Conservation (phyloP, 2,888 invertebrate species). For the Dascillus cervinus region DNA sequence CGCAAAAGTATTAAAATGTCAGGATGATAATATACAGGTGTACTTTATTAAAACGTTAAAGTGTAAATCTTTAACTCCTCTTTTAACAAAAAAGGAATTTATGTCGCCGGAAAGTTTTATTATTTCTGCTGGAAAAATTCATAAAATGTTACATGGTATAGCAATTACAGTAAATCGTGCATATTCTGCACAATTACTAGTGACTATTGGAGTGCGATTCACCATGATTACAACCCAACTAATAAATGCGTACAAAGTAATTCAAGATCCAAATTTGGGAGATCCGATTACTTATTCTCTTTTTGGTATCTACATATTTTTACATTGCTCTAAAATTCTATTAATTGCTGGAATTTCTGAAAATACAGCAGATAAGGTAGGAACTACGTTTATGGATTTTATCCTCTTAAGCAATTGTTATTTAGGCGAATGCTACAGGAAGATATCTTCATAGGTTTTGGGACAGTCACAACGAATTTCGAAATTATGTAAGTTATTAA, state of each 20-base stretch:
- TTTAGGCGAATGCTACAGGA: constrained; percentile 20
- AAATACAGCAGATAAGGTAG: constrained; percentile 18
- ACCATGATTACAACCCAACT: constrained; percentile 22
- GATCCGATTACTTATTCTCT: constrained; percentile 11
- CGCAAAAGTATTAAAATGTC: neutral
- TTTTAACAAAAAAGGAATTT: neutral
- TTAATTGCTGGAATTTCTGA: constrained; percentile 20
- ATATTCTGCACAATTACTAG: constrained; percentile 18
- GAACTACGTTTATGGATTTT: constrained; percentile 3
- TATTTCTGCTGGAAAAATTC: constrained; percentile 14
- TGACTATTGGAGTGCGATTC: constrained; percentile 18
- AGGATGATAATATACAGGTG: neutral
- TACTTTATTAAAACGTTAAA: neutral
- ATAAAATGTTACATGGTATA: constrained; percentile 17
- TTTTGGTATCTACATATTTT: constrained; percentile 15
- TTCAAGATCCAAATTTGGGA: constrained; percentile 12
- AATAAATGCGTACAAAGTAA: constrained; percentile 18
- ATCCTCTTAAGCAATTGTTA: constrained; percentile 3
- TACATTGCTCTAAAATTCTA: constrained; percentile 20
- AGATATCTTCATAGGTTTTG: constrained; percentile 19
- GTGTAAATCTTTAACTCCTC: neutral
- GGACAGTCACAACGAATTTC: constrained; percentile 10
- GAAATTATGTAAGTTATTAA: constrained; percentile 15
- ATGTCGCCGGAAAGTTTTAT: constrained; percentile 6
- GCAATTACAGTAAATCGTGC: constrained; percentile 17